Base-by-base conservation (phyloP, 2,888 invertebrate genomes). In the Colletes collaris region DNA sequence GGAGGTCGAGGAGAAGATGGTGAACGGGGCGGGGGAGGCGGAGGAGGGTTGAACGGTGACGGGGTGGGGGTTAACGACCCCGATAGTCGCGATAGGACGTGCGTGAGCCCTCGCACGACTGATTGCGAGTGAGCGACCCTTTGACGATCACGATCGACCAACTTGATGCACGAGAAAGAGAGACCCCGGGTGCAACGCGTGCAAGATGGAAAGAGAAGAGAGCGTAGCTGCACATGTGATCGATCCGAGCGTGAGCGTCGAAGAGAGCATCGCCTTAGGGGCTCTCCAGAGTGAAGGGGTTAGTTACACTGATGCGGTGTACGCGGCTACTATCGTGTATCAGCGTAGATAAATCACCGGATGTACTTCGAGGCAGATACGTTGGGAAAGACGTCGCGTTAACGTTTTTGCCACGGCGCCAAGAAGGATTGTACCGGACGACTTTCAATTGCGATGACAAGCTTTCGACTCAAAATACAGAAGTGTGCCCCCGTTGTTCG, bases 21-120 rank as follows among this genome's bases (percentile, higher is more conserved):
- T 68, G 55, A 11, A 52, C 52, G 11, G 27, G 52, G 52, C 16
- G 53, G 49, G 16, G 66, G 37, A 10, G 50, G 70, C 10, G 70
- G 62, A 35, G 58, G 62, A 56, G 50, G 40, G 56, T 59, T 62
- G 74, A 56, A 63, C 19, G 65, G 40, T 58, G 52, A 13, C 67
- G 80, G 86, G 60, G 46, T 11, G 62, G 86, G 87, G 89, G 87
- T 89, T 87, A 89, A 89, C 89, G 89, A 89, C 89, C 89, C 86
- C 86, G 87, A 87, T 86, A 88, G 85, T 89, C 85, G 86, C 87
- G 86, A 86, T 86, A 86, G 86, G 79, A 89, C 88, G 89, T 89
- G 89, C 89, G 89, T 89, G 89, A 89, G 89, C 86, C 87, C 87
- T 83, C 89, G 89, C 87, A 89, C 84, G 88, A 87, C 88, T 88